Evolutionary conservation across 2,888 invertebrate genomes (phyloP), one percentile per base, ranked within the genome.

Genomic region (Cancer borealis): DNA sequence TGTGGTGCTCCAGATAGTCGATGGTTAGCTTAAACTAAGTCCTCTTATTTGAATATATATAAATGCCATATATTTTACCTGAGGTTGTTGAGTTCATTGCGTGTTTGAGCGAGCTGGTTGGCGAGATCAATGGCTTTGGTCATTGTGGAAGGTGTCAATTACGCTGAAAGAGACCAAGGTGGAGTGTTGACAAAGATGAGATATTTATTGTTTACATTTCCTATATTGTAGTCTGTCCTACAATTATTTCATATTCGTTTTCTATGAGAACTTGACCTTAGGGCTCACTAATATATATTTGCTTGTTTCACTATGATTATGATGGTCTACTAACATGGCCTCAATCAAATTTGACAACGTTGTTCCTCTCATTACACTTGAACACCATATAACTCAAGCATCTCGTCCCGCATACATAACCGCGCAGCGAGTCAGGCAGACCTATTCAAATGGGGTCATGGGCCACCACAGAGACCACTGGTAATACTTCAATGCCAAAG

Each of bases 21-120:
- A 39, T 39, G 39, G 39, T 39, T 39, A 2, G 39, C 39, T 39
- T 39, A 39, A 39, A 39, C 39, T 39, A 39, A 39, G 39, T 39
- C 39, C 39, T 39, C 39, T 39, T 1, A 39, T 39, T 39, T 39
- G 39, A 73, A 26, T n/a, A 6, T 26, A 10, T 73, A 2, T n/a
- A 0, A 8, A 10, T 73, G 73, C 26, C 73, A 73, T 8, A n/a
- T 17, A 30, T 30, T 39, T 30, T 39, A 94, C 93, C 93, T 92
- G 46, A 94, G 87, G 47, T 94, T 94, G 39, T 94, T 92, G 54
- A 94, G 93, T 66, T 94, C 93, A 73, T 94, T 94, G 39, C 93
- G 73, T n/a, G 94, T 90, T 49, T 89, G 92, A 30, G 79, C 79
- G 14, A 93, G 91, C 30, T 91, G 91, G 12, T 47, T 17, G 39